A percentile compares a stretch with the other conserved stretches of the same genome.
These are phyloP conservation scores for Danaus chrysippus DNA, from an alignment of 2,888 invertebrate species.

Conservation along the genomic window DNA sequence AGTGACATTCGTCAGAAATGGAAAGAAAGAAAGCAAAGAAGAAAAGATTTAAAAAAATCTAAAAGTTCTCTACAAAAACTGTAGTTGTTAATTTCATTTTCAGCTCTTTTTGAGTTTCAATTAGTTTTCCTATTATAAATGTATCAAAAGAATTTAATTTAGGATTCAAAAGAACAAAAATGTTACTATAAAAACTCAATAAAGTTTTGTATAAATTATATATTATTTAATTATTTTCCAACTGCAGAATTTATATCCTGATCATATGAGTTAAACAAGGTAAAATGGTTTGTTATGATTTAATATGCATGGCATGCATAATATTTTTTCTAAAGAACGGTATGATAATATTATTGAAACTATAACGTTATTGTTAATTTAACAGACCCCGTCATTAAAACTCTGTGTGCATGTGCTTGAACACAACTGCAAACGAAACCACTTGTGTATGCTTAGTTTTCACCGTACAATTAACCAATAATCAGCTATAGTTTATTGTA, in stretches of 20 bases:
- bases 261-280: constrained; percentile 18
- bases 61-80: constrained; percentile 22
- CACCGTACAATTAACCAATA: no score
- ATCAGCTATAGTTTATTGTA: no score
- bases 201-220: background rate
- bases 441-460: no score
- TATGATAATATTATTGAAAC: background rate
- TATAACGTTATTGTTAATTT: no score
- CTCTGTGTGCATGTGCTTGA: no score
- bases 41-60: constrained; percentile 35
- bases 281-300: constrained; percentile 13
- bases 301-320: constrained; percentile 20
- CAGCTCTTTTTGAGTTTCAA: no score
- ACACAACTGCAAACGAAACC: no score
- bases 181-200: background rate
- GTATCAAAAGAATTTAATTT: no score
- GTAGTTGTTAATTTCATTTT: constrained; percentile 14
- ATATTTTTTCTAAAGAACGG: constrained; percentile 6
- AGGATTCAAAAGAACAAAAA: background rate
- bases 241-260: constrained; percentile 19
- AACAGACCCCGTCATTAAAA: no score
- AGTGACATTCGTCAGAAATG: constrained; percentile 42
- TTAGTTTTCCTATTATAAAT: no score
- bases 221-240: constrained; percentile 17
- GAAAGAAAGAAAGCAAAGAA: constrained; percentile 50